A percentile compares a stretch with the other conserved stretches of the same genome.
Conservation (phyloP, 2,113 vertebrate genomes). For the Saguinus midas region DNA sequence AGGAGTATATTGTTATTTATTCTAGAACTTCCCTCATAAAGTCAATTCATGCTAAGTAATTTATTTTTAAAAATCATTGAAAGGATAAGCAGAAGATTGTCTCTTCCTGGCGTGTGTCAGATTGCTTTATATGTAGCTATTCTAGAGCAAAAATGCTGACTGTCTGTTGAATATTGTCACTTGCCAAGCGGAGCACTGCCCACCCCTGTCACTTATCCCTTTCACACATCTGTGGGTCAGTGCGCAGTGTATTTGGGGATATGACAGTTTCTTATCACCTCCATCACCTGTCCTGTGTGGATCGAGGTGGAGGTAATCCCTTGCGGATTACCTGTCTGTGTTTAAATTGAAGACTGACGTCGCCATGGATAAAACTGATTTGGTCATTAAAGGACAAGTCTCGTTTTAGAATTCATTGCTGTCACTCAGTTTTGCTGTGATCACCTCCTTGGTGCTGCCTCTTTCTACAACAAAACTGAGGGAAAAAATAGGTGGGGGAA, state of each 20-base stretch:
- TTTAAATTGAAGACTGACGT: neutral
- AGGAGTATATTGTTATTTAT: rapidly evolving
- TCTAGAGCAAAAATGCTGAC: neutral
- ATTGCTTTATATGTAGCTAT: neutral
- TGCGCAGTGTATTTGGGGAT: neutral
- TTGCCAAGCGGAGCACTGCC: neutral
- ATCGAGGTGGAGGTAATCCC: neutral
- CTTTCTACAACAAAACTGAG: no score
- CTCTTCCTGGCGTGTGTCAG: neutral
- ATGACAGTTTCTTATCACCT: neutral
- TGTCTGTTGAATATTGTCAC: neutral
- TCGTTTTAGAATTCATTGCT: neutral
- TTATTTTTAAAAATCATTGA: neutral
- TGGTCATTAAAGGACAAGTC: neutral
- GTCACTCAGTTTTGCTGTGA: neutral
- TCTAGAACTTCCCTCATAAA: neutral
- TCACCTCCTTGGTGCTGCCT: neutral
- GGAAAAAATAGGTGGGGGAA: neutral
- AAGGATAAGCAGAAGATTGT: neutral
- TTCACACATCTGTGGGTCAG: neutral
- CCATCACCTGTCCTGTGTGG: neutral
- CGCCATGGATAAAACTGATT: neutral
- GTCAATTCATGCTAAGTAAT: neutral
- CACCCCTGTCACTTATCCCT: neutral
- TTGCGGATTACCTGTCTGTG: neutral